Evolutionary conservation across 2,113 vertebrate species (phyloP), one percentile per base, ranked within the genome.

Genomic region (Rhinopomastus cyanomelas): DNA sequence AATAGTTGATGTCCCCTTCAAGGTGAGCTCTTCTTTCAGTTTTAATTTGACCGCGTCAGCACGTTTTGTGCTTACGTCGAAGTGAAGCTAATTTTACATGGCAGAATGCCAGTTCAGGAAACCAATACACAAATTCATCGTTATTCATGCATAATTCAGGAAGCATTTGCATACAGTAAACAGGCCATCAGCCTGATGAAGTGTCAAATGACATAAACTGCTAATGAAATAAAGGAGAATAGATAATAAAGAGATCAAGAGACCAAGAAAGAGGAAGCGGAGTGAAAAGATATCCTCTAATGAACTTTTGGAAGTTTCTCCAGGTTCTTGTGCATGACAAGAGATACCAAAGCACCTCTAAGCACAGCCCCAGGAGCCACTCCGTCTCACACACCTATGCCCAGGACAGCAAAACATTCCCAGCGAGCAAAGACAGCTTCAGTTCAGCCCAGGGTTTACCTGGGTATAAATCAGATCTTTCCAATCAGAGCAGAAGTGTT

Each of bases 81-180:
- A 96, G 88, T 44, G 79, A 89, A 83, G 92, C 92, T 95, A 61
- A 96, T 95, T 90, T 94, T 66, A 83, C 72, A 23, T 68, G 94
- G 92, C 94, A 92, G 53, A 29, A 19, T 52, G 95, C 92, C 95
- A 96, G 85, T 34, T 76, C 93, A 91, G 91, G 89, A 94, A 94
- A 89, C 68, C 69, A 57, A 77, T 85, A 93, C 21, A 12, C 69
- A 94, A 90, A 95, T 81, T 92, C 59, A 30, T 93, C 85, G 96
- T 95, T 96, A 95, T 89, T 94, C 93, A 87, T 94, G 83, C 93
- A 96, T 95, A 91, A 97, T 95, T 94, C 82, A 93, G 66, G 48
- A 13, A 79, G 85, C 57, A 92, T 96, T 96, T 96, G 93, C 96
- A 95, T 96, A 89, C 73, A 91, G 89, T 91, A 95, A 96, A 92